Conservation (phyloP, 2,113 vertebrate species). For the Tragelaphus strepsiceros region DNA sequence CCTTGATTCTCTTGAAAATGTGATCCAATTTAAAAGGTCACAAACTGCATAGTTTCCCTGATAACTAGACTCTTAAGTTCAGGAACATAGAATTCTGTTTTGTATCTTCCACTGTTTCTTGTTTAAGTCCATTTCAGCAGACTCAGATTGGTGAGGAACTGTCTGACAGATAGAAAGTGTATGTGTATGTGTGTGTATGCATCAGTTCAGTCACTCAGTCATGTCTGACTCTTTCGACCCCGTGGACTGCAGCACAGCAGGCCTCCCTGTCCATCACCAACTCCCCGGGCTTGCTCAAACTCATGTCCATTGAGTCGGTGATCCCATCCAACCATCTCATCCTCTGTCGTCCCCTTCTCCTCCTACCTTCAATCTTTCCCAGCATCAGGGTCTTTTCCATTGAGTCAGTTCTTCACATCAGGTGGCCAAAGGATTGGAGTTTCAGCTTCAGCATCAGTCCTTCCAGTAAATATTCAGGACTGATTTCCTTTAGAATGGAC, state of each 20-base stretch:
- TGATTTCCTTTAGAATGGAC: neutral
- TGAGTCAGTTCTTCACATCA: neutral
- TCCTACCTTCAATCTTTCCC: neutral
- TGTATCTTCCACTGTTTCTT: too few species aligned
- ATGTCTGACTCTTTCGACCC: fast-evolving
- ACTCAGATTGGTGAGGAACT: neutral
- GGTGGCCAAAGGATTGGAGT: neutral
- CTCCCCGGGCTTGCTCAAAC: fast-evolving
- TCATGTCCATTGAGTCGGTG: fast-evolving
- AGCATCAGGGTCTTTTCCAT: neutral
- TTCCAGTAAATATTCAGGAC: neutral
- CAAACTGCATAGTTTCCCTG: too few species aligned
- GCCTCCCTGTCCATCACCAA: neutral
- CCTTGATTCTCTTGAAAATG: neutral
- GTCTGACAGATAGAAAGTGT: neutral
- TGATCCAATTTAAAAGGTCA: neutral
- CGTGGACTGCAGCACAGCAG: neutral
- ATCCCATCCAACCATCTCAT: neutral
- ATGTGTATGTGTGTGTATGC: neutral
- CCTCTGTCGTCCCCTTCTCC: neutral
- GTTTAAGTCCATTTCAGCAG: neutral
- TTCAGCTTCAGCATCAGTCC: neutral
- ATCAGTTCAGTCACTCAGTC: neutral
- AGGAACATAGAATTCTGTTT: fast-evolving
- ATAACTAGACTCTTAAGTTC: neutral